Conservation (phyloP, 2,797 vertebrate species). For the Aldrovandia affinis region DNA sequence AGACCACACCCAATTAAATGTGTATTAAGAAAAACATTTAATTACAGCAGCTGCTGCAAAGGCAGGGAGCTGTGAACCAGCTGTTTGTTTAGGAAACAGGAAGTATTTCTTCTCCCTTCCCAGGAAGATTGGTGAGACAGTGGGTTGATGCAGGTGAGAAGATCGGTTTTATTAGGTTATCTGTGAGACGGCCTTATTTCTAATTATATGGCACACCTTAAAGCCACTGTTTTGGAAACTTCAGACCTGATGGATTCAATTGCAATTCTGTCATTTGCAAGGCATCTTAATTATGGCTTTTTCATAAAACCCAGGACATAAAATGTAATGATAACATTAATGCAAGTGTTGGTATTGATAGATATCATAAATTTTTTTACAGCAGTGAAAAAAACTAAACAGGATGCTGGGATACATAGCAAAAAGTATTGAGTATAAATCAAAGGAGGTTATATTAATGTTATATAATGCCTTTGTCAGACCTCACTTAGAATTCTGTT, state of each 20-base stretch:
- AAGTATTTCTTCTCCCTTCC: neutral
- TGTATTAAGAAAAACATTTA: neutral
- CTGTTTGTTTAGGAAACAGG: neutral
- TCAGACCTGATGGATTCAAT: slow-evolving; percentile 15
- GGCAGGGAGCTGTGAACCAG: neutral
- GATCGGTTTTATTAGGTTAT: slow-evolving; percentile 28
- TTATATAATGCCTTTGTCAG: too few species aligned
- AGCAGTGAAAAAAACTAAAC: too few species aligned
- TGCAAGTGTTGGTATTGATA: slow-evolving; percentile 11
- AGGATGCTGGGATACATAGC: too few species aligned
- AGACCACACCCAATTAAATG: neutral
- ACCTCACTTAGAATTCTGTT: too few species aligned
- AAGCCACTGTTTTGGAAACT: neutral
- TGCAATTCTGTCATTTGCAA: neutral
- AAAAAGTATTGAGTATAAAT: too few species aligned
- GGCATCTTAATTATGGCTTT: neutral
- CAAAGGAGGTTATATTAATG: too few species aligned
- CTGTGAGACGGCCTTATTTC: neutral
- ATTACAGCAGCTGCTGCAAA: neutral
- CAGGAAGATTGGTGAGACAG: slow-evolving; percentile 25
- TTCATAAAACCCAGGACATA: slow-evolving; percentile 21
- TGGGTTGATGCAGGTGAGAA: slow-evolving; percentile 19
- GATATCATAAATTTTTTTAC: too few species aligned
- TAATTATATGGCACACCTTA: slow-evolving; percentile 19
- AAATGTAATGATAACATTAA: slow-evolving; percentile 23